Base-by-base conservation (phyloP, 2,888 invertebrate genomes). In the Alloplasta piceator region DNA sequence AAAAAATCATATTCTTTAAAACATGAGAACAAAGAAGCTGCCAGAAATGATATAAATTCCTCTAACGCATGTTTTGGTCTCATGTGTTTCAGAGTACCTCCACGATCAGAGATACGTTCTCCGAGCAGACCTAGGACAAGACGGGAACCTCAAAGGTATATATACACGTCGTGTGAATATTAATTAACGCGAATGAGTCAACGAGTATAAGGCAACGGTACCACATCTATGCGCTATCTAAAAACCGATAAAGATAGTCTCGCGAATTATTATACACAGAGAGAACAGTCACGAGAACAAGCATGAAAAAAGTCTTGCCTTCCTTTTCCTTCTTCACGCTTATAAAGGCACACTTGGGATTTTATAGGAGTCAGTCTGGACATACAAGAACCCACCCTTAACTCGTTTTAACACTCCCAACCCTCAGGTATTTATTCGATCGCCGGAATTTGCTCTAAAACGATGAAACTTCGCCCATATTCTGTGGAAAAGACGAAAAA, bases 81-180 rank as follows among this genome's bases (percentile, higher is more conserved):
- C 38, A 6, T 83, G 79, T 80, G 82, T 93, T 93, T 80, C 93
- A 94, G 94, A 92, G 41, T 94, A 94, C 83, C 92, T 94, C 6
- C 91, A 93, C 71, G 94, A 94, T 86, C 91, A 93, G 86, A 92
- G 94, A 85, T 94, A 94, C 86, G 91, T 93, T 14, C 87, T 89
- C 9, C 87, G 88, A 43, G 67, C 85, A 73, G 90, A 89, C 55
- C 73, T 87, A 39, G 78, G 80, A 36, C 80, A 79, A 7, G 87
- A 87, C 76, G 84, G 83, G 5, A 84, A 85, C 71, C 83, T 89
- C 63, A 85, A 81, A 87, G 88, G 90, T 90, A 66, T 46, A 39
- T 36, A 7, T n/a, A 9, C 36, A 89, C 91, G 83, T 86, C 90
- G 10, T 12, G 14, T 79, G 85, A 86, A 87, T 85, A 80, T 83